Evolutionary conservation across 2,113 vertebrate genomes (phyloP), one percentile per base, ranked within the genome.

Genomic region (Macrotis lagotis): DNA sequence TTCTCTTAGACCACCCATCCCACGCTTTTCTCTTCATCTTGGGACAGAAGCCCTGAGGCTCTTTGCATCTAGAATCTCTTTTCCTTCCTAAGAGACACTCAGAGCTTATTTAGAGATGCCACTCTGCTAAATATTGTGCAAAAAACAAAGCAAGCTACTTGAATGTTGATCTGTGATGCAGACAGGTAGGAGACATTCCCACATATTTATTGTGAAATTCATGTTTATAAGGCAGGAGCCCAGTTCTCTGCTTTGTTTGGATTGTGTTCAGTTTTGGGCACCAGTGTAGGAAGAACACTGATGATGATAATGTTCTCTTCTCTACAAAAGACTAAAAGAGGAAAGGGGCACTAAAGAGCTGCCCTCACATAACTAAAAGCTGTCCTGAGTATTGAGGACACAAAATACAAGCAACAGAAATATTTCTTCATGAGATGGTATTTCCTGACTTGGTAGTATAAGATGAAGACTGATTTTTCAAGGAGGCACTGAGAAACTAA

Each of bases 401-500:
- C 12, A 83, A 83, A 83, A 83, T 44, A 16, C 6, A 83, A 83
- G 16, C 66, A 74, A 74, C 2, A 44, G n/a, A 83, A 0, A 44
- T 83, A 44, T 44, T 44, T 6, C n/a, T 83, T 83, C 44, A 44
- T 83, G 37, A 44, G n/a, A 83, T 22, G 6, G n/a, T 83, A 2
- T 50, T 89, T 91, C 31, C 88, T 91, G 25, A 28, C 12, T 11
- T 66, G 53, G 93, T 3, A 92, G 88, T 51, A 11, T 22, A 88
- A 94, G 92, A 89, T 37, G 47, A 0, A 12, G 88, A 91, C 92
- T 95, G 93, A 49, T 93, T 2, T 96, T 96, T 90, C 89, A 74
- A 0, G 14, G 91, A 1, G 91, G 48, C 92, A 92, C 44, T 31
- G 91, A 90, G 66, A 95, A 93, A 55, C 25, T 94, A 90, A 96